Evolutionary conservation across 2,797 vertebrate species (phyloP), one percentile per base, ranked within the genome.

Genomic region (Gobio occitaniae): DNA sequence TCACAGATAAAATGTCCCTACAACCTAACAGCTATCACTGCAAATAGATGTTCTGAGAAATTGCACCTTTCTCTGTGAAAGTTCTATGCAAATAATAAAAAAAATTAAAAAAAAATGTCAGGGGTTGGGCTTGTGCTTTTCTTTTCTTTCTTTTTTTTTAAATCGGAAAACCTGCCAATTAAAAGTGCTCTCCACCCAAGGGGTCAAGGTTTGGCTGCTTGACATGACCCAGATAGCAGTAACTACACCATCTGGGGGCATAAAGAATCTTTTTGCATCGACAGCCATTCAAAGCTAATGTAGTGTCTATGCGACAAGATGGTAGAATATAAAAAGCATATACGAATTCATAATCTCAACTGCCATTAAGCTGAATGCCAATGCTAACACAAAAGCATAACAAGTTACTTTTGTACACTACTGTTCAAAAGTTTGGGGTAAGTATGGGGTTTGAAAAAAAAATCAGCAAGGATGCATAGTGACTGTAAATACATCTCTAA

Each of bases 181-280:
- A 77, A 12, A 77, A 77, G 15, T 25, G 21, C 7, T 77, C 21
- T 9, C 13, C 56, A 54, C 36, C 54, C 36, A 61, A 61, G 75
- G 75, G 75, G 21, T 77, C 36, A 41, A 25, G 32, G 54, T 61
- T 77, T 77, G 54, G 36, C 36, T 77, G 36, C 52, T 61, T 41
- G n/a, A 13, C 21, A 61, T 77, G 75, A 77, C 75, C 54, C 75
- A 77, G 36, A 44, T 61, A 77, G 52, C 19, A 2, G 21, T 41
- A 59, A 77, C 54, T 59, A 61, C 21, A 77, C 75, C 75, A 77
- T 77, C 36, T 77, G 75, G 36, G 75, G 36, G 21, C 36, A 61
- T 19, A 44, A 77, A 25, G 8, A 11, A 76, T 76, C 52, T 38
- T 38, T 76, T 76, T 56, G 32, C 72, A 76, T 13, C n/a, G 3